Conservation (phyloP, 2,888 invertebrate species). For the Caradrina clavipalpis region DNA sequence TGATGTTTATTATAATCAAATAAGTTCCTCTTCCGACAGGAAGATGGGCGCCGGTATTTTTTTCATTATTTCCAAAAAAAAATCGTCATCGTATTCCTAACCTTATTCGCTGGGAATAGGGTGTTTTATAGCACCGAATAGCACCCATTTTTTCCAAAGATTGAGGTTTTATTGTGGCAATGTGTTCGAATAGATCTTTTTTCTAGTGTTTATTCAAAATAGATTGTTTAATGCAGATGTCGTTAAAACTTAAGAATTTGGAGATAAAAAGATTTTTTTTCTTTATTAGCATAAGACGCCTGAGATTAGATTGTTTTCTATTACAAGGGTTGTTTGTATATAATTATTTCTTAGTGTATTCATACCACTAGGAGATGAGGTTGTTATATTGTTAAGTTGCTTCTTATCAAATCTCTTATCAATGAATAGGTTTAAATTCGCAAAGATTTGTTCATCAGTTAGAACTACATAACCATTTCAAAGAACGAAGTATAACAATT, state of each 20-base stretch:
- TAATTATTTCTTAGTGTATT: neutral
- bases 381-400: neutral
- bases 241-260: conserved; percentile 64
- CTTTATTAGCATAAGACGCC: conserved; percentile 1
- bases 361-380: neutral
- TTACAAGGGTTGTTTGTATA: neutral
- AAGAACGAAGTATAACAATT: no score
- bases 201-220: conserved; percentile 78
- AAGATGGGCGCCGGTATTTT: conserved; percentile 86
- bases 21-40: conserved; percentile 90
- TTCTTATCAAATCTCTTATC: neutral
- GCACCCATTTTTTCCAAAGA: conserved; percentile 48
- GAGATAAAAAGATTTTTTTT: conserved; percentile 49
- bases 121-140: conserved; percentile 9
- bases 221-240: conserved; percentile 85
- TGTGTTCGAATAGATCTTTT: conserved; percentile 81
- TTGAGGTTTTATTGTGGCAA: conserved; percentile 81
- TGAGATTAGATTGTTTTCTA: conserved; percentile 11
- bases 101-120: conserved; percentile 66
- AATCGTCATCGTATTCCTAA: conserved; percentile 51
- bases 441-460: no score
- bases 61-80: conserved; percentile 72
- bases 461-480: no score
- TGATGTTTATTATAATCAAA: conserved; percentile 89
- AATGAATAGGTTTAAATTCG: no score